Base-by-base conservation (phyloP, 2,888 invertebrate genomes). In the Aspidapion aeneum region DNA sequence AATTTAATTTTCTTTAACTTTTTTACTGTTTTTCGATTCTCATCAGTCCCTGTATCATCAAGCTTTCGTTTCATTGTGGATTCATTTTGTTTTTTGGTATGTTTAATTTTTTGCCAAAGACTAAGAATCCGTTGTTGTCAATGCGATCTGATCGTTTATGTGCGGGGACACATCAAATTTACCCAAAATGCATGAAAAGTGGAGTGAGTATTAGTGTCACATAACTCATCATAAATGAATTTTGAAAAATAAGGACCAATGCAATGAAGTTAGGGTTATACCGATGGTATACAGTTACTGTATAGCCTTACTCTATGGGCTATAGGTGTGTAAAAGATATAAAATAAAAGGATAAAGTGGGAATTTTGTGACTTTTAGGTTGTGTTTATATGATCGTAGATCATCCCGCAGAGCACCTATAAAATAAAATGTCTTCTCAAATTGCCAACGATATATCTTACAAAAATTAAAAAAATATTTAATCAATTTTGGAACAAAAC, bases 151-250 rank as follows among this genome's bases (percentile, higher is more conserved):
- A 35, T 35, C 35, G 35, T 35, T 12, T 35, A 35, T 35, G 35
- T 35, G 35, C 35, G 35, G 35, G 35, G 35, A 35, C 35, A 35
- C 35, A 7, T 35, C 35, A 35, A 35, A 35, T 35, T 35, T 35
- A 35, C 35, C 35, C 35, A 35, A 35, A 35, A 35, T 35, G 35
- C 35, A 35, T 35, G 35, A 35, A 12, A 12, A 35, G 12, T 12
- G n/a, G n/a, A n/a, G 5, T 35, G 12, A 35, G 35, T 7, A 35
- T 3, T 7, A 35, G 61, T 66, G 66, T 66, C 66, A 66, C 66
- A 66, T 66, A 66, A 66, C 63, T 66, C 66, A 66, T 66, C 66
- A 61, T 66, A 66, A 66, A 66, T 63, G 59, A 66, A 66, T 66
- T 66, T 66, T 57, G 51, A 66, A 58, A 61, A 66, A 51, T 35